Percentiles rank a stretch among this genome's conserved stretches.
Conservation (phyloP, 2,888 invertebrate genomes). For the Lithophane ornitopus region DNA sequence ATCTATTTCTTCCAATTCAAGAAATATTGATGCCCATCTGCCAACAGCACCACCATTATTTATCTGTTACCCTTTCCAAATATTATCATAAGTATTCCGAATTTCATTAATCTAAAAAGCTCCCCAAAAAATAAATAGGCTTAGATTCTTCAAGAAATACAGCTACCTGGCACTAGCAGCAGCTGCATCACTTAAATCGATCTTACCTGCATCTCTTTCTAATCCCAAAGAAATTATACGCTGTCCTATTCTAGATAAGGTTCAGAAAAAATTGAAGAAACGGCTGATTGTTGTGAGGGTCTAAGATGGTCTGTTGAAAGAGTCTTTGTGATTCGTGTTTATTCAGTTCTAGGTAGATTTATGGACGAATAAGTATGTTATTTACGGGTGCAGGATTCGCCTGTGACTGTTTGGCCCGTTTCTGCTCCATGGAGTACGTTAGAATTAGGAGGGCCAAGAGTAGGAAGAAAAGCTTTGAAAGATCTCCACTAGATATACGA, state of each 20-base stretch:
- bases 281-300: slow-evolving; percentile 59
- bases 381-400: slow-evolving; percentile 40
- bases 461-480: background rate
- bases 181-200: slow-evolving; percentile 87
- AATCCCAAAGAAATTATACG: slow-evolving; percentile 47
- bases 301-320: slow-evolving; percentile 57
- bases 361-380: slow-evolving; percentile 50
- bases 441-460: background rate
- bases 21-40: slow-evolving; percentile 54
- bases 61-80: slow-evolving; percentile 52
- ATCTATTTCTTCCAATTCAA: slow-evolving; percentile 13
- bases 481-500: too few species aligned
- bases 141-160: slow-evolving; percentile 77
- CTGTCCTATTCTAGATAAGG: slow-evolving; percentile 77
- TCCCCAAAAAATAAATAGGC: slow-evolving; percentile 77
- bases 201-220: slow-evolving; percentile 75
- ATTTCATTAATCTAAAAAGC: slow-evolving; percentile 68
- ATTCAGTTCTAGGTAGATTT: slow-evolving; percentile 57
- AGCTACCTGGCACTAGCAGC: slow-evolving; percentile 84
- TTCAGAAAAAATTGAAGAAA: slow-evolving; percentile 66
- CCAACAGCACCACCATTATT: slow-evolving; percentile 8
- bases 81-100: slow-evolving; percentile 66
- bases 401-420: slow-evolving; percentile 34
- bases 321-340: slow-evolving; percentile 62
- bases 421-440: background rate